A percentile compares a stretch with the other conserved stretches of the same genome.
Conservation (phyloP, 2,797 vertebrate species). For the Numenius phaeopus region DNA sequence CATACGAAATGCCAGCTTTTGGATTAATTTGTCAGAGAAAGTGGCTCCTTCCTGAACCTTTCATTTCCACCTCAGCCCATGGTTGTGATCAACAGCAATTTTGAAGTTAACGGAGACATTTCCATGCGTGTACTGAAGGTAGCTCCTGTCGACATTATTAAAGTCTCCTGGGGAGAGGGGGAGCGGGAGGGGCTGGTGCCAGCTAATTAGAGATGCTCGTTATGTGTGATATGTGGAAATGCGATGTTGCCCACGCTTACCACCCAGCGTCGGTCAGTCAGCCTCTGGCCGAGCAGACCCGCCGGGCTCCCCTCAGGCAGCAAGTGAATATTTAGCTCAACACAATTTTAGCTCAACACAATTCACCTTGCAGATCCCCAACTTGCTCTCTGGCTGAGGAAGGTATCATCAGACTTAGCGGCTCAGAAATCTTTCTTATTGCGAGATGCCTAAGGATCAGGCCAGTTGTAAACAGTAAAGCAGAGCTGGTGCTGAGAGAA, state of each 20-base stretch:
- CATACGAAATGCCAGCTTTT: background rate
- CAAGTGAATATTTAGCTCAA: background rate
- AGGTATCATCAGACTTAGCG: background rate
- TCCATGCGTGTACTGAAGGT: rapidly evolving
- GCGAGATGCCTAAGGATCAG: background rate
- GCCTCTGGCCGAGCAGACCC: background rate
- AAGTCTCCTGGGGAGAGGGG: background rate
- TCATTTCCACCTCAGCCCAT: background rate
- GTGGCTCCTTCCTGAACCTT: background rate
- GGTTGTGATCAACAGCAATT: background rate
- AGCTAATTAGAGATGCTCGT: background rate
- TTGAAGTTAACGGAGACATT: background rate
- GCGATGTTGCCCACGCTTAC: rapidly evolving
- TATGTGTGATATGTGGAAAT: background rate
- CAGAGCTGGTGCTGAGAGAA: background rate
- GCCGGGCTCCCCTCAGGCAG: background rate
- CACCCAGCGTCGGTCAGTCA: rapidly evolving
- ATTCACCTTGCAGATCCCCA: background rate
- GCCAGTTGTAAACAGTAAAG: background rate
- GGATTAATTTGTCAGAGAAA: background rate
- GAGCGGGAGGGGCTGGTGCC: rapidly evolving
- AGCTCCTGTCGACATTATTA: background rate
- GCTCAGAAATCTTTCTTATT: background rate
- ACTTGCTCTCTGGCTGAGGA: rapidly evolving
- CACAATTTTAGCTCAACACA: background rate